phyloP scores from a whole-genome alignment of 2,113 vertebrate genomes.

The Periophthalmus modestus region DNA sequence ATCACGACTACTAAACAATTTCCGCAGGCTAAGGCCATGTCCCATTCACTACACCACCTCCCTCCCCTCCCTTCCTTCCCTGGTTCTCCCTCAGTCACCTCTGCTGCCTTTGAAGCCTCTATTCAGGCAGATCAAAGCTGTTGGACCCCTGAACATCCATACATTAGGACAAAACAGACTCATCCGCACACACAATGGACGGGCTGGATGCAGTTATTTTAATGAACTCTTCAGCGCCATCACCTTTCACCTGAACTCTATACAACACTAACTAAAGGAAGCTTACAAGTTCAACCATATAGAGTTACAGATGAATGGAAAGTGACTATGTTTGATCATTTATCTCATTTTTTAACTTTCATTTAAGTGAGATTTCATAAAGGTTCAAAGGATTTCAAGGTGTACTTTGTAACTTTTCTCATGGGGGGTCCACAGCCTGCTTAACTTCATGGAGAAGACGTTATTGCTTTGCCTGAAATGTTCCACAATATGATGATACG shows the following conservation, averaged over 20 bases:
- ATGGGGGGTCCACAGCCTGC: no score
- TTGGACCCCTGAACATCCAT: slow-evolving; percentile 39
- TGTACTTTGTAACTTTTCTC: no score
- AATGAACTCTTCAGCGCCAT: slow-evolving; percentile 52
- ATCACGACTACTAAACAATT: slow-evolving; percentile 55
- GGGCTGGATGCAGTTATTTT: slow-evolving; percentile 51
- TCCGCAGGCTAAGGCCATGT: slow-evolving; percentile 38
- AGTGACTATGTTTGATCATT: not conserved
- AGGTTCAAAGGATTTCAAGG: no score
- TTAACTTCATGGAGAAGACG: no score
- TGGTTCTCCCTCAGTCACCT: slow-evolving; percentile 3
- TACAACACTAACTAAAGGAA: slow-evolving; percentile 30
- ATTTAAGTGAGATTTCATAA: not conserved
- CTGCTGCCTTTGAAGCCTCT: slow-evolving; percentile 52
- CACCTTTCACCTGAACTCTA: slow-evolving; percentile 55
- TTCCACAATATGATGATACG: not conserved
- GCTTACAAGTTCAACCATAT: slow-evolving; percentile 11
- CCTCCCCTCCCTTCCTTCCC: not conserved
- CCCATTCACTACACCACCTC: slow-evolving; percentile 33
- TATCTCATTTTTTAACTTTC: not conserved
- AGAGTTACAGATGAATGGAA: not conserved
- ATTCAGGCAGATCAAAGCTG: slow-evolving; percentile 58
- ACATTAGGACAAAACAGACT: slow-evolving; percentile 52
- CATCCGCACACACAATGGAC: slow-evolving; percentile 36
- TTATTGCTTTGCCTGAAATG: not conserved